Percentiles rank a stretch among this genome's conserved stretches.
Evolutionary conservation across 2,888 invertebrate genomes (phyloP).

Genomic region (Blastobasis adustella): DNA sequence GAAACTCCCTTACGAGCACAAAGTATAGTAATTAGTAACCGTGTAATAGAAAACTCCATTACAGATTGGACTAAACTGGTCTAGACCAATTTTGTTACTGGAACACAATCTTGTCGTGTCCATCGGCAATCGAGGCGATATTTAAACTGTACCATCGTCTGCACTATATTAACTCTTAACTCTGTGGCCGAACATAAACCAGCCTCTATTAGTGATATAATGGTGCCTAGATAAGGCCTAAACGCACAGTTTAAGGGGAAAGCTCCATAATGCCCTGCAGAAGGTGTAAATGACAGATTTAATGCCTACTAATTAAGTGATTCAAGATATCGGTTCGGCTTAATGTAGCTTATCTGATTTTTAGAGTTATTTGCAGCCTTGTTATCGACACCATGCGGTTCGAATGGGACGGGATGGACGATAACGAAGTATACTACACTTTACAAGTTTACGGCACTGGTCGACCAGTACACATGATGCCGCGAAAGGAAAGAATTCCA

Average conservation of each 20-base stretch:
- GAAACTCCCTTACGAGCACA: too few relatives aligned
- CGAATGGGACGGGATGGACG: too few relatives aligned
- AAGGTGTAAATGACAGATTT: constrained; percentile 63
- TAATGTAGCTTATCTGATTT: constrained; percentile 52
- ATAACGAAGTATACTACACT: too few relatives aligned
- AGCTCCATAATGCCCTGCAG: constrained; percentile 45
- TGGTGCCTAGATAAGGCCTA: constrained; percentile 54
- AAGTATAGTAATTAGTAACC: too few relatives aligned
- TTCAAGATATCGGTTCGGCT: constrained; percentile 40
- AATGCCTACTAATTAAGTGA: constrained; percentile 66
- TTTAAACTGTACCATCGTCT: not conserved
- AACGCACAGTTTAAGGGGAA: constrained; percentile 50
- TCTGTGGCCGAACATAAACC: constrained; percentile 40
- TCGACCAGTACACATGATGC: too few relatives aligned
- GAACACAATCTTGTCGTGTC: constrained; percentile 23
- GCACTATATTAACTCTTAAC: not conserved
- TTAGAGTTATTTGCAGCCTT: constrained; percentile 11
- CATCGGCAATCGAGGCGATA: constrained; percentile 16
- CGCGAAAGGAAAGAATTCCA: too few relatives aligned
- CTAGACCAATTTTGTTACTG: constrained; percentile 4
- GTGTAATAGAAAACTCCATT: too few relatives aligned
- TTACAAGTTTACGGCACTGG: too few relatives aligned
- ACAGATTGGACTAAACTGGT: too few relatives aligned
- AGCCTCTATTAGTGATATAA: constrained; percentile 61
- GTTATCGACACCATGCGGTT: too few relatives aligned